phyloP scores from a whole-genome alignment of 2,888 invertebrate species.

The Aphidius colemani region DNA sequence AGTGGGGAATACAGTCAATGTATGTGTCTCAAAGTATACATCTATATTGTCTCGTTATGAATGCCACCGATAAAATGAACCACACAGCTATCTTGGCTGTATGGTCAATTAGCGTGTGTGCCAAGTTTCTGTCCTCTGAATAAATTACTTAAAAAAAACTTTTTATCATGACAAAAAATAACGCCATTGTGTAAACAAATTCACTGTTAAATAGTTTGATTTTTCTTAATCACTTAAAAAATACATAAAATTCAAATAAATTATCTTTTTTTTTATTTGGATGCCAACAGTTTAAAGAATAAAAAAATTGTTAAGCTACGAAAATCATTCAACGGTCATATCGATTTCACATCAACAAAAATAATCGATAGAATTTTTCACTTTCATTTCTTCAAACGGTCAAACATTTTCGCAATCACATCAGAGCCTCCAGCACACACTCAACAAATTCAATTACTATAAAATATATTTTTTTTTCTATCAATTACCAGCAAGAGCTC shows the following conservation, averaged over 20 bases:
- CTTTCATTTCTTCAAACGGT: background rate
- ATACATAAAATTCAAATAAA: background rate
- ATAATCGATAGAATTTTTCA: background rate
- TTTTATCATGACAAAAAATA: background rate
- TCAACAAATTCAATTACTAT: too few species aligned
- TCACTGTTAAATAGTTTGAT: constrained; percentile 17
- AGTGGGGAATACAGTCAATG: too few species aligned
- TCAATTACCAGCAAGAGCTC: too few species aligned
- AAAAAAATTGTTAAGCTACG: too few species aligned
- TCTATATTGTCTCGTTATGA: constrained; percentile 44
- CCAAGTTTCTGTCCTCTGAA: constrained; percentile 39
- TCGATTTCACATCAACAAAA: too few species aligned
- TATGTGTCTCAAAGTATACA: constrained; percentile 24
- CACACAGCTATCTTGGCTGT: constrained; percentile 42
- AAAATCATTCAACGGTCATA: too few species aligned
- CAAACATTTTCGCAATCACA: too few species aligned
- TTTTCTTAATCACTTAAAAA: constrained; percentile 25
- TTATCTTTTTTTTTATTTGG: background rate
- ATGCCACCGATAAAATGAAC: constrained; percentile 50
- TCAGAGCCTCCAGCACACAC: too few species aligned
- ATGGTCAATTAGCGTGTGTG: constrained; percentile 54
- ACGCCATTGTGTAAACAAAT: background rate
- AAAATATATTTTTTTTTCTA: too few species aligned
- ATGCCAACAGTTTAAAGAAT: background rate
- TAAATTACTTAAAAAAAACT: constrained; percentile 18